Conservation (phyloP, 2,797 vertebrate genomes). For the Phoxinus dragarum region DNA sequence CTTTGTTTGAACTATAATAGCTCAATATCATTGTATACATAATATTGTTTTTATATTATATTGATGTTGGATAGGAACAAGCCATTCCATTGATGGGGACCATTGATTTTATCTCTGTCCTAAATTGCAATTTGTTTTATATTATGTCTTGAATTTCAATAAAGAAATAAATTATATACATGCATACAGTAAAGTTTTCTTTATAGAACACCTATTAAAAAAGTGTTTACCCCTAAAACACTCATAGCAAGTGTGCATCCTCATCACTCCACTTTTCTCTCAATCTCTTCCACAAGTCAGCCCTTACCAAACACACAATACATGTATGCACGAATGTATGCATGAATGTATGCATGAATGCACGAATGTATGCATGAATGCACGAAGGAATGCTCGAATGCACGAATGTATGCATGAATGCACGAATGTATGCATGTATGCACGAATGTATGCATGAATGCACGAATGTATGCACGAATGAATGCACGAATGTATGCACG, state of each 20-base stretch:
- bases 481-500: too few species aligned
- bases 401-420: accelerated
- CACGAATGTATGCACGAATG: too few species aligned
- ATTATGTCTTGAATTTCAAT: background rate
- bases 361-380: accelerated
- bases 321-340: too few species aligned
- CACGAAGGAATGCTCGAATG: too few species aligned
- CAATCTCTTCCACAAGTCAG: background rate
- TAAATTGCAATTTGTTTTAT: background rate
- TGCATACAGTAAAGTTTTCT: background rate
- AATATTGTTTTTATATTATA: background rate
- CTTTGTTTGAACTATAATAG: background rate
- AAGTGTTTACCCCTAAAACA: too few species aligned
- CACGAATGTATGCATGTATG: accelerated
- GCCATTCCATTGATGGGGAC: background rate
- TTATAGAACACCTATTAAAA: background rate
- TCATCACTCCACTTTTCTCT: background rate
- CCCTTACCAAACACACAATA: background rate
- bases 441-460: accelerated
- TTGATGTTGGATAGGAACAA: slow-evolving; percentile 6
- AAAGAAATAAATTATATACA: background rate
- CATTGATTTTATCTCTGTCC: background rate
- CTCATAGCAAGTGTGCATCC: too few species aligned
- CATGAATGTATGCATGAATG: too few species aligned
- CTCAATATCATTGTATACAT: background rate